These are phyloP conservation scores for Mythimna vitellina DNA, from an alignment of 2,888 invertebrate genomes.

Conservation along the genomic window DNA sequence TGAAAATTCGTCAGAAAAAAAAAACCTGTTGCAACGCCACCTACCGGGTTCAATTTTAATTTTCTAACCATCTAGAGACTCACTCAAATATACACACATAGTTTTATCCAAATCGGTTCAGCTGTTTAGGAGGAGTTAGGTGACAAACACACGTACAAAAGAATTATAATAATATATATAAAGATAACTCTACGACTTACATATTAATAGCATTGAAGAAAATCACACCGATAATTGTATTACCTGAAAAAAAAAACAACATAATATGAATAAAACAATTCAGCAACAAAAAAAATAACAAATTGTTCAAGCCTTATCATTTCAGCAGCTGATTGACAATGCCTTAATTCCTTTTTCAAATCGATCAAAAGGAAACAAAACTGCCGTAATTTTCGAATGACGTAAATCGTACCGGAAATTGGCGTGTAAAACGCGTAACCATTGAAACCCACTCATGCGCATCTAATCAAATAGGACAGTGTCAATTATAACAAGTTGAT, in stretches of 20 bases:
- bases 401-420: slow-evolving; percentile 79
- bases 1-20: no score
- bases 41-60: no score
- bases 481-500: slow-evolving; percentile 45
- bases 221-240: slow-evolving; percentile 29
- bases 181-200: slow-evolving; percentile 28
- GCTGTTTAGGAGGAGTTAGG: no score
- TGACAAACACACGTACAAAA: no score
- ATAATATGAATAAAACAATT: slow-evolving; percentile 22
- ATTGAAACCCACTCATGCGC: slow-evolving; percentile 76
- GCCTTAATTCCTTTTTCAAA: slow-evolving; percentile 22
- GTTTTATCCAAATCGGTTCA: no score
- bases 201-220: slow-evolving; percentile 3
- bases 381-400: slow-evolving; percentile 69
- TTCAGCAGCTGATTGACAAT: slow-evolving; percentile 13
- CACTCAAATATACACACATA: no score
- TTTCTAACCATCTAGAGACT: no score
- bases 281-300: background rate
- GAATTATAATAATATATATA: no score
- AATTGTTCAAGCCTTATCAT: background rate
- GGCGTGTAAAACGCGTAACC: slow-evolving; percentile 60
- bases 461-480: slow-evolving; percentile 68
- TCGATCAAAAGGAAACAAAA: slow-evolving; percentile 33
- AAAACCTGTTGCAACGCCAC: no score
- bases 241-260: slow-evolving; percentile 54